Evolutionary conservation across 2,888 invertebrate genomes (phyloP), one percentile per base, ranked within the genome.

Genomic region (Embidobia sp.): DNA sequence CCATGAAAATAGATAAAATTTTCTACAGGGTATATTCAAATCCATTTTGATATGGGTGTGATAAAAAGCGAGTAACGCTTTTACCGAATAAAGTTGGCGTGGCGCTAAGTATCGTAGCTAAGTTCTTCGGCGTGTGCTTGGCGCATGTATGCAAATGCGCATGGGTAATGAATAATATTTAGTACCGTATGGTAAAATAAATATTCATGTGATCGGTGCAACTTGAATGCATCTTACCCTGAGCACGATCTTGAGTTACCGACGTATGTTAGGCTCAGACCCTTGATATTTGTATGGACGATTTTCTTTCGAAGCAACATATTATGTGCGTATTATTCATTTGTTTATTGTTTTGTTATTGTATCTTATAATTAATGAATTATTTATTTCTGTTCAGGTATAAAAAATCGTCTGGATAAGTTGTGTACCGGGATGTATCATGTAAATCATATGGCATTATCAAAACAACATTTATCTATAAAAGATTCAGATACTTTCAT

Each of bases 161-260:
- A 77, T 70, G 70, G 77, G 78, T 77, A 82, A 82, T 82, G 81
- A 82, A 82, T 82, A 81, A 82, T 80, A 82, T 80, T 82, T 81
- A 82, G 77, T 67, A 63, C 75, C 73, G 74, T 40, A 18, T 66
- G 59, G 66, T 15, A 73, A 79, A 79, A 79, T 82, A 81, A 82
- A 82, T 83, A 82, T 83, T 80, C 81, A 82, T 82, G 81, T 63
- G 69, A 75, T 74, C 61, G 48, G 44, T 49, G 70, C 33, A 72
- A 51, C 49, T 55, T 33, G 61, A 67, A 61, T 63, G 63, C 57
- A 63, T 57, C 55, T 75, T 61, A 64, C 64, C 49, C 57, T 10
- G 64, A 46, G 70, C 57, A 46, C 57, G 64, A 63, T 75, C 49
- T 61, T 69, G 46, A 66, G 53, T 74, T 75, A 69, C 40, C 29